Base-by-base conservation (phyloP, 1,140 invertebrate genomes). In the Eubasilissa regina region DNA sequence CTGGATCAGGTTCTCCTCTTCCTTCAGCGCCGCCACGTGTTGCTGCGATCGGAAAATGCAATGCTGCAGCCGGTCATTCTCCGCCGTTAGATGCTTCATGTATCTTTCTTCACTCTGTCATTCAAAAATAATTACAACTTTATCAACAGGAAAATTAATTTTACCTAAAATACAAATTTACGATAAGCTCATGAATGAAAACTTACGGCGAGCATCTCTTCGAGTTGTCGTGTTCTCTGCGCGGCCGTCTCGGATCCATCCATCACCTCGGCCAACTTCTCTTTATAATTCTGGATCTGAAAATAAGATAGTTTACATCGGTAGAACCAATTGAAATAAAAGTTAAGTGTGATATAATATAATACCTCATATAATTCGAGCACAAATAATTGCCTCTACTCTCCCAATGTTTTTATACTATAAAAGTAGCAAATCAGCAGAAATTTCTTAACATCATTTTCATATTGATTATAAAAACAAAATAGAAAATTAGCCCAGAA, bases 201-300 rank as follows among this genome's bases (percentile, higher is more conserved):
- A 76, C 86, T 86, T 84, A 89, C 88, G 78, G 87, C 87, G 19
- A 89, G 76, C 83, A 89, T 88, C 6, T 87, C 85, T 80, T 89
- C 86, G 6, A 89, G 83, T 75, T 89, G 85, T 51, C 87, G 87
- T 0, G 86, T 86, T 11, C 89, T 84, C 83, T 87, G 87, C 51
- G 88, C 87, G 0, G 89, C 87, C 17, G 86, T 86, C 80, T 89
- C 88, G 0, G 86, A 84, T 64, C 87, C 88, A 78, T 89, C 87
- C 21, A 84, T 83, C 1, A 88, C 86, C 15, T 89, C 87, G 7
- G 77, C 45, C 13, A 87, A 21, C 64, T 88, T 89, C 17, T 85
- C 84, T 83, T 88, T 89, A 25, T 88, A 83, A 10, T 88, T 86
- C 78, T 75, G 84, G 3, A 89, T 85, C 88, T 89, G 81, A 25